phyloP scores from a whole-genome alignment of 2,113 vertebrate genomes.

The Procavia capensis region DNA sequence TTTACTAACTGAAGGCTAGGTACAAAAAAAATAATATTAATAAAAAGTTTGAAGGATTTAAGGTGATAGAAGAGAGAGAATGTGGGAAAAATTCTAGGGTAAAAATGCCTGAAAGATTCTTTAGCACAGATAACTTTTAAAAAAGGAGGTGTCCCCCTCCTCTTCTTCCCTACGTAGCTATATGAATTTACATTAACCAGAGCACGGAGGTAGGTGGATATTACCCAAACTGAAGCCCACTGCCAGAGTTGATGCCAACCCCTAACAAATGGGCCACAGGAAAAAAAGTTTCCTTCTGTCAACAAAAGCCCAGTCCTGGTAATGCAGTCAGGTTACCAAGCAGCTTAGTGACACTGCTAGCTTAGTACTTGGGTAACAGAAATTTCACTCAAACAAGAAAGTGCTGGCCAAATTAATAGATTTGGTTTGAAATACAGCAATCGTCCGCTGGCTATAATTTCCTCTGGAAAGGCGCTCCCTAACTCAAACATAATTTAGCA shows the following conservation, averaged over 20 bases:
- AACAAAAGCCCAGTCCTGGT: slow-evolving; percentile 47
- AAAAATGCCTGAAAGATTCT: background rate
- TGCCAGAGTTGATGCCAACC: background rate
- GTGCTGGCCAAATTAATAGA: slow-evolving; percentile 57
- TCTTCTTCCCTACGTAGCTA: background rate
- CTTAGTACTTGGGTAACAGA: slow-evolving; percentile 33
- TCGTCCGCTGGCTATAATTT: slow-evolving; percentile 66
- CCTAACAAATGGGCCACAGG: background rate
- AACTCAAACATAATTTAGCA: slow-evolving; percentile 73
- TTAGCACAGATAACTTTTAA: background rate
- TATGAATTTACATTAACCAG: background rate
- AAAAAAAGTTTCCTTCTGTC: slow-evolving; percentile 4
- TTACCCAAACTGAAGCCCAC: background rate
- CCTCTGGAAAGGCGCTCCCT: slow-evolving; percentile 72
- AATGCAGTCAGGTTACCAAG: background rate
- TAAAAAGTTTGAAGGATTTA: background rate
- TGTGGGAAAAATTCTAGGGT: background rate
- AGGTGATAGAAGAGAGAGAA: background rate
- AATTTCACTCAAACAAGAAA: slow-evolving; percentile 56
- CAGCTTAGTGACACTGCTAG: background rate
- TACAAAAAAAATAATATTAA: background rate
- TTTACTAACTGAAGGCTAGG: background rate
- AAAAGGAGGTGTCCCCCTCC: background rate
- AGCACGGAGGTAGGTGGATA: rapidly evolving
- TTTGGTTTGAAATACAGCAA: slow-evolving; percentile 65